These are phyloP conservation scores for Sycophaga agraensis DNA, from an alignment of 1,140 invertebrate genomes.

Conservation along the genomic window DNA sequence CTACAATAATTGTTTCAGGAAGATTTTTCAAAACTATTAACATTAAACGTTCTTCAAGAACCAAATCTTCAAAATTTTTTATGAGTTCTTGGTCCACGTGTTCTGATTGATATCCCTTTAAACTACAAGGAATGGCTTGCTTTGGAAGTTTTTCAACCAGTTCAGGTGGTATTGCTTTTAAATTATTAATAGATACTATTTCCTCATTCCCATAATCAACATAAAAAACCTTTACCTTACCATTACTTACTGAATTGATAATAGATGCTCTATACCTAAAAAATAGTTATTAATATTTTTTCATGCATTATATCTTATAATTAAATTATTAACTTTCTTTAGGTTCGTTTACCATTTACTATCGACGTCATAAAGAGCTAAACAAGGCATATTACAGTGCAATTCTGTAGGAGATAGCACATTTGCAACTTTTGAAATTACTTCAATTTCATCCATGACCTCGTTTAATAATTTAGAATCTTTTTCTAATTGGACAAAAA, in stretches of 20 bases:
- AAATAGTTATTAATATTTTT: not conserved
- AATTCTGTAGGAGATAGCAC: constrained; percentile 57
- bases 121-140: constrained; percentile 75
- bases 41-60: constrained; percentile 56
- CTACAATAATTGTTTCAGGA: not conserved
- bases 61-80: constrained; percentile 53
- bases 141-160: constrained; percentile 65
- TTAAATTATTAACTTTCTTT: not conserved
- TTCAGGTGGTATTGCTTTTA: constrained; percentile 66
- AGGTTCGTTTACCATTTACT: constrained; percentile 66
- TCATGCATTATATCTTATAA: not conserved
- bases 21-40: constrained; percentile 58
- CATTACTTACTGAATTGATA: constrained; percentile 49
- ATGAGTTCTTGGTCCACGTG: constrained; percentile 44
- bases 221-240: constrained; percentile 65
- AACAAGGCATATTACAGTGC: constrained; percentile 66
- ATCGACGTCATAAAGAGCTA: constrained; percentile 72
- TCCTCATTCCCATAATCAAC: constrained; percentile 79
- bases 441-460: constrained; percentile 36
- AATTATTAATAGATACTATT: constrained; percentile 55
- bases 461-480: constrained; percentile 59
- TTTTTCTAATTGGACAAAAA: constrained; percentile 69
- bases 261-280: constrained; percentile 67
- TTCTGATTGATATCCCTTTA: constrained; percentile 60
- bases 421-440: constrained; percentile 35